phyloP scores from a whole-genome alignment of 2,113 vertebrate species.

The Erythrocercus mccallii region DNA sequence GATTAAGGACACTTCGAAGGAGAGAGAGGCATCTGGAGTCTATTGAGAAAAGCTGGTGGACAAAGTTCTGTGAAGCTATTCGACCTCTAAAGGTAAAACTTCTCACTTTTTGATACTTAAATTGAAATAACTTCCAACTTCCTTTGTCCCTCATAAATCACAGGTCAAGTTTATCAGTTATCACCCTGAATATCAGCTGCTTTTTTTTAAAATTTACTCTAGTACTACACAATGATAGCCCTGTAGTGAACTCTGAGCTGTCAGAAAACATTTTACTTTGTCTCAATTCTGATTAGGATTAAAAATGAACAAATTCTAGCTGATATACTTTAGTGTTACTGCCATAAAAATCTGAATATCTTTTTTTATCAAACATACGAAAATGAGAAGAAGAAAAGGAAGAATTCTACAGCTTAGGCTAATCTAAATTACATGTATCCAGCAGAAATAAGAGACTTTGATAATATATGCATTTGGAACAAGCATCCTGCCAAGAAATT shows the following conservation, averaged over 20 bases:
- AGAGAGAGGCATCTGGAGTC: conserved; percentile 88
- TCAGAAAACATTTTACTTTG: background rate
- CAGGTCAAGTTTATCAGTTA: background rate
- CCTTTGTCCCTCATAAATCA: background rate
- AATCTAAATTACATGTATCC: background rate
- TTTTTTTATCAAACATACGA: background rate
- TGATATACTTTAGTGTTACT: background rate
- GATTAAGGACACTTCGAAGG: conserved; percentile 81
- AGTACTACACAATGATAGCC: background rate
- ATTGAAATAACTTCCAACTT: background rate
- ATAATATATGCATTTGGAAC: background rate
- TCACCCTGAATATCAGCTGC: background rate
- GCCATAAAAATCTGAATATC: background rate
- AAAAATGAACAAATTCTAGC: background rate
- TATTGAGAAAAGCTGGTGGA: conserved; percentile 91
- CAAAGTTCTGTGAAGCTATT: conserved; percentile 85
- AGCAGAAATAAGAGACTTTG: background rate
- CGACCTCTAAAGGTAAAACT: conserved; percentile 88
- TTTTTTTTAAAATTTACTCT: background rate
- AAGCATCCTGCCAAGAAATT: background rate
- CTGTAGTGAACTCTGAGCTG: background rate
- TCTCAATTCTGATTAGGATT: background rate
- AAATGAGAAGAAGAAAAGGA: background rate
- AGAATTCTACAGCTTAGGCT: background rate
- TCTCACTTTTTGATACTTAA: background rate